phyloP scores from a whole-genome alignment of 2,113 vertebrate genomes.

The Hippocampus mohnikei region DNA sequence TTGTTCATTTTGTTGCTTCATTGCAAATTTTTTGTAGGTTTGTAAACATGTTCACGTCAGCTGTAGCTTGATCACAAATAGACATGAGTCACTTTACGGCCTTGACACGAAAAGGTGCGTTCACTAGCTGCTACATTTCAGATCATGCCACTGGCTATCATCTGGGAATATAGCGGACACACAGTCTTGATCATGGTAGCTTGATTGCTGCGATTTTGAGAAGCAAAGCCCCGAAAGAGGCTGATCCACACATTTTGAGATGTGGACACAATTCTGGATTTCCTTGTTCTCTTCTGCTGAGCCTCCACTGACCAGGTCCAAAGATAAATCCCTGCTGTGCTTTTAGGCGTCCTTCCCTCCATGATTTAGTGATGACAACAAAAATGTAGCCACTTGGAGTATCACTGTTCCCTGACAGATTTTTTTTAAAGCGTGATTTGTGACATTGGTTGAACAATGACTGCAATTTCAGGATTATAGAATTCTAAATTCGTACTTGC shows the following conservation, averaged over 20 bases:
- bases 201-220: conserved; percentile 43
- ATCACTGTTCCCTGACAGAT: not conserved
- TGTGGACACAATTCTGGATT: conserved; percentile 10
- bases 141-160: conserved; percentile 50
- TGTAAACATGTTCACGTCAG: not conserved
- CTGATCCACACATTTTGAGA: conserved; percentile 56
- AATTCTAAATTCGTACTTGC: conserved; percentile 39
- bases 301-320: conserved; percentile 56
- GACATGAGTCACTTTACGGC: conserved; percentile 35
- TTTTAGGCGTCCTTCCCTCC: conserved; percentile 54
- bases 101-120: conserved; percentile 45
- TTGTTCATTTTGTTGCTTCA: not conserved
- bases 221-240: conserved; percentile 65
- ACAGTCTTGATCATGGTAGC: conserved; percentile 29
- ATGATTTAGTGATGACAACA: conserved; percentile 38
- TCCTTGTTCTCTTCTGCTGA: conserved; percentile 44
- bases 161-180: conserved; percentile 20
- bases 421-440: not conserved
- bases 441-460: not conserved
- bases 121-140: conserved; percentile 8
- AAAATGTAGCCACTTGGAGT: conserved; percentile 15
- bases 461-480: not conserved
- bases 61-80: too few relatives aligned
- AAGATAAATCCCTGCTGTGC: conserved; percentile 45
- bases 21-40: not conserved